These are phyloP conservation scores for Megaustenia siamemsis DNA, from an alignment of 2,888 invertebrate genomes.

Conservation along the genomic window DNA sequence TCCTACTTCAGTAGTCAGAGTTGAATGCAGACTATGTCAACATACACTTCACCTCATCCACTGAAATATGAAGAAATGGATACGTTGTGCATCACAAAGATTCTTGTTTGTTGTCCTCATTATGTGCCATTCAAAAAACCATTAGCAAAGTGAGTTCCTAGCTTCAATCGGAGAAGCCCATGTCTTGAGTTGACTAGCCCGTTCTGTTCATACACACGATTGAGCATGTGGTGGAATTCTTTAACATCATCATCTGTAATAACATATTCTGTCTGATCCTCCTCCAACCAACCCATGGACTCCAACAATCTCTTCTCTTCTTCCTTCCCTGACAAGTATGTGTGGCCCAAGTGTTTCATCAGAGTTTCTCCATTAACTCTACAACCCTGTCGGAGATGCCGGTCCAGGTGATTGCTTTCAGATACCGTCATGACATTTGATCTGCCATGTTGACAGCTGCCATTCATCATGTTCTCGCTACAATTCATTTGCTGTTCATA, in stretches of 20 bases:
- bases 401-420: slow-evolving; percentile 6
- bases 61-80: slow-evolving; percentile 33
- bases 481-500: slow-evolving; percentile 29
- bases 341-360: slow-evolving; percentile 47
- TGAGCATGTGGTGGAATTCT: too few relatives aligned
- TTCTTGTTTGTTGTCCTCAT: slow-evolving; percentile 29
- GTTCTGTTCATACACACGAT: slow-evolving; percentile 47
- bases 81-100: slow-evolving; percentile 43
- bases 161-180: slow-evolving; percentile 43
- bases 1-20: slow-evolving; percentile 18
- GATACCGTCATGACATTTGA: neutral
- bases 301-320: slow-evolving; percentile 68
- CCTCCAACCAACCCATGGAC: slow-evolving; percentile 80
- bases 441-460: slow-evolving; percentile 11
- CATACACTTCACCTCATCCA: slow-evolving; percentile 24
- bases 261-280: slow-evolving; percentile 79
- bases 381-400: neutral
- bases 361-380: slow-evolving; percentile 46
- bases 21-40: too few relatives aligned
- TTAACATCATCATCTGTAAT: slow-evolving; percentile 81
- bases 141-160: slow-evolving; percentile 39
- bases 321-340: slow-evolving; percentile 46
- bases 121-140: slow-evolving; percentile 39
- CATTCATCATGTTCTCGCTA: slow-evolving; percentile 40
- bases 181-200: slow-evolving; percentile 32